Conservation (phyloP, 2,888 invertebrate genomes). For the Synergus laeviventris region DNA sequence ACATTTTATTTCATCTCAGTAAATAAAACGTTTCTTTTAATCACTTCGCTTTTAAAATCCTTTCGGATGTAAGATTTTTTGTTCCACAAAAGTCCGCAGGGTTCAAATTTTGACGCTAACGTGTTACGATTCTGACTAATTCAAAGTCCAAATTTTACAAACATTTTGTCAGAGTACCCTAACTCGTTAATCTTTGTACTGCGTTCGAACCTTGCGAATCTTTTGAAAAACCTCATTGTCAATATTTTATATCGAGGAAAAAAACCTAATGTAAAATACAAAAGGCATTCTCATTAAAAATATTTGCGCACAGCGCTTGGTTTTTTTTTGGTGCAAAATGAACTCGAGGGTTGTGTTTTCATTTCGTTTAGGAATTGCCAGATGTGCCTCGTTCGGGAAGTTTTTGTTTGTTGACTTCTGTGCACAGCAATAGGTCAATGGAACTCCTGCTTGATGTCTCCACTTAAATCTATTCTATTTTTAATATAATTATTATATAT, state of each 20-base stretch:
- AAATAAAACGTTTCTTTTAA: constrained; percentile 18
- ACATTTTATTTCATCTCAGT: constrained; percentile 20
- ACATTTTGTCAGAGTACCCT: constrained; percentile 12
- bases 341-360: constrained; percentile 28
- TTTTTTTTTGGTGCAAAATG: constrained; percentile 31
- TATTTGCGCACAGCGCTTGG: constrained; percentile 38
- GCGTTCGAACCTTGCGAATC: constrained; percentile 31
- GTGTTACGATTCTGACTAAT: constrained; percentile 27
- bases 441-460: constrained; percentile 57
- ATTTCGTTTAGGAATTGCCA: constrained; percentile 56
- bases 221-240: constrained; percentile 45
- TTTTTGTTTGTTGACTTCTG: constrained; percentile 48
- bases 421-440: constrained; percentile 49
- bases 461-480: constrained; percentile 60
- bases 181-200: constrained; percentile 38
- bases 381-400: constrained; percentile 59
- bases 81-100: neutral
- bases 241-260: neutral
- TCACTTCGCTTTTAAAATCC: constrained; percentile 29
- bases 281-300: constrained; percentile 1
- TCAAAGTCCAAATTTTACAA: constrained; percentile 37
- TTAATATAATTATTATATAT: constrained; percentile 62
- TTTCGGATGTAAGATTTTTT: neutral
- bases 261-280: neutral
- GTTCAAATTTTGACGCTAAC: constrained; percentile 23